phyloP scores from a whole-genome alignment of 2,888 invertebrate species.

The Cremastinae sp. region DNA sequence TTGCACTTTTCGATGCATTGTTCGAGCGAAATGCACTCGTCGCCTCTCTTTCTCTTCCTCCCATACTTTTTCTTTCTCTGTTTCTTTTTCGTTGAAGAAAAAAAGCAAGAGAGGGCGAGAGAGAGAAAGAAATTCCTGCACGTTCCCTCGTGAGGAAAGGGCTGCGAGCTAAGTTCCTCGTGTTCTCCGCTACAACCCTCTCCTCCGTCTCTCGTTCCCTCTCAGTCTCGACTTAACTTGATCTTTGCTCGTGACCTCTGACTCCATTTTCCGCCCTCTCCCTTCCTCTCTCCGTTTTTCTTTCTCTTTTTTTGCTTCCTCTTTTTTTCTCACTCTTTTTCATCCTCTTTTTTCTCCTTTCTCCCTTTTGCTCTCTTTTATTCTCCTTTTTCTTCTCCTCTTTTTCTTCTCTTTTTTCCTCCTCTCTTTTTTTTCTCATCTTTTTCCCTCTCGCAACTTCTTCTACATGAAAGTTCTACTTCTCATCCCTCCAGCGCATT shows the following conservation, averaged over 20 bases:
- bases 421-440: too few species aligned
- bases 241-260: slow-evolving; percentile 60
- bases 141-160: slow-evolving; percentile 4
- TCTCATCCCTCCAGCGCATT: slow-evolving; percentile 5
- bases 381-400: too few species aligned
- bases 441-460: slow-evolving; percentile 31
- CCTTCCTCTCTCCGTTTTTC: slow-evolving; percentile 56
- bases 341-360: slow-evolving; percentile 16
- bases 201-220: slow-evolving; percentile 21
- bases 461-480: too few species aligned
- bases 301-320: slow-evolving; percentile 29
- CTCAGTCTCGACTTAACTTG: slow-evolving; percentile 49
- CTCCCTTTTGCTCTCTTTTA: too few species aligned
- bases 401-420: too few species aligned
- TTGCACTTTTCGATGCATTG: slow-evolving; percentile 62
- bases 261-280: too few species aligned
- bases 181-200: slow-evolving; percentile 31
- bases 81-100: too few species aligned
- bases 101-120: too few species aligned
- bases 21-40: slow-evolving; percentile 54
- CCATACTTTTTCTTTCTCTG: too few species aligned
- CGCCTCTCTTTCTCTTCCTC: slow-evolving; percentile 8
- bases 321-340: slow-evolving; percentile 22
- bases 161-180: slow-evolving; percentile 48
- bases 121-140: slow-evolving; percentile 40